A percentile compares a stretch with the other conserved stretches of the same genome.
phyloP scores from a whole-genome alignment of 2,797 vertebrate species.

The Sebastes miniatus region DNA sequence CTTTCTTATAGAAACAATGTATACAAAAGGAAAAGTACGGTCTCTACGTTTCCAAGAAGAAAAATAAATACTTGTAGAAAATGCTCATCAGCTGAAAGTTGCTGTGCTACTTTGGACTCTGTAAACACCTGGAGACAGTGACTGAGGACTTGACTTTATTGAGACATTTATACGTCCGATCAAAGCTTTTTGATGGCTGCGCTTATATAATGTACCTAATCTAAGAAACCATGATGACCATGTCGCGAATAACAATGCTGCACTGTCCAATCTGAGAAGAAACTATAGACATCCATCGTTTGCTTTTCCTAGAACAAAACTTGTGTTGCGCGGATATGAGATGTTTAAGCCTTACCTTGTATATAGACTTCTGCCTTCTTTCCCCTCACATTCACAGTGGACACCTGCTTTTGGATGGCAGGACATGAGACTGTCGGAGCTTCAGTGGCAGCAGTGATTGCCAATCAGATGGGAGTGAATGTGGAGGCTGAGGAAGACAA shows the following conservation, averaged over 20 bases:
- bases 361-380: slow-evolving; percentile 85
- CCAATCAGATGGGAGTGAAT: slow-evolving; percentile 73
- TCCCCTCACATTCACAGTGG: slow-evolving; percentile 73
- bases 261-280: slow-evolving; percentile 80
- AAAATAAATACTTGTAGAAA: slow-evolving; percentile 37
- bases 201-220: slow-evolving; percentile 80
- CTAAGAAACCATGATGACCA: slow-evolving; percentile 80
- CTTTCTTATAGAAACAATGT: slow-evolving; percentile 84
- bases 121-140: slow-evolving; percentile 43
- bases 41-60: slow-evolving; percentile 82
- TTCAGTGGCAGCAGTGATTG: slow-evolving; percentile 55
- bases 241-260: slow-evolving; percentile 81
- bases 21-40: slow-evolving; percentile 72
- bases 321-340: slow-evolving; percentile 91
- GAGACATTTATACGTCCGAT: slow-evolving; percentile 70
- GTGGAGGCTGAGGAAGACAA: slow-evolving; percentile 84
- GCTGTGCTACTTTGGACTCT: slow-evolving; percentile 58
- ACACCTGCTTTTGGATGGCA: slow-evolving; percentile 67
- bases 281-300: slow-evolving; percentile 68
- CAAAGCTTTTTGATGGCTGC: slow-evolving; percentile 84
- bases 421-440: slow-evolving; percentile 54
- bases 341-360: slow-evolving; percentile 99
- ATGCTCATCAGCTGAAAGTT: slow-evolving; percentile 48
- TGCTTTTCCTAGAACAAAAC: slow-evolving; percentile 90
- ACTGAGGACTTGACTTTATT: slow-evolving; percentile 55